phyloP scores from a whole-genome alignment of 1,140 invertebrate genomes.

The Trinorchestia longiramus region DNA sequence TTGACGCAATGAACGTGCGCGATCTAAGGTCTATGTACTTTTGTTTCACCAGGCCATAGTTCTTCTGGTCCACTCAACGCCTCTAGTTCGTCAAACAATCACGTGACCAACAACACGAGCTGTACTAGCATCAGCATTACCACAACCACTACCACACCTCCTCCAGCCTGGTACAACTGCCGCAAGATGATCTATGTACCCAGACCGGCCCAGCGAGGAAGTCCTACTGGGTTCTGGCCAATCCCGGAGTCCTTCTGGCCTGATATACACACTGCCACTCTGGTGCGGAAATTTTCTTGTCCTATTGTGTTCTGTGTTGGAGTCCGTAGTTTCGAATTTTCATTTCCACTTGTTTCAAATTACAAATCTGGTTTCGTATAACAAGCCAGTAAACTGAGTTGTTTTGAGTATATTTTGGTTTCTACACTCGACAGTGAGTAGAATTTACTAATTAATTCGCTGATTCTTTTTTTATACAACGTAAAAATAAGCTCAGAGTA shows the following conservation, averaged over 20 bases:
- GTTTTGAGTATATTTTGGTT: too few species aligned
- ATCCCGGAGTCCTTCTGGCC: constrained; percentile 99
- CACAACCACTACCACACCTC: constrained; percentile 57
- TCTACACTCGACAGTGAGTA: too few species aligned
- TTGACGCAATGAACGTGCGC: background rate
- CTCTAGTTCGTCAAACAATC: constrained; percentile 55
- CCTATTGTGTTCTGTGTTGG: too few species aligned
- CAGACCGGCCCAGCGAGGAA: constrained; percentile 90
- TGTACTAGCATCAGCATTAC: constrained; percentile 47
- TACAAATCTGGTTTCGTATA: too few species aligned
- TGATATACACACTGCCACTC: constrained; percentile 82
- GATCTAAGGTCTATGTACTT: background rate
- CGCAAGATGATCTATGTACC: constrained; percentile 93
- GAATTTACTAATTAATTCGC: too few species aligned
- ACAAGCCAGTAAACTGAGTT: too few species aligned
- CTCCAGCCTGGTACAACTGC: constrained; percentile 83
- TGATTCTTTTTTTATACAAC: too few species aligned
- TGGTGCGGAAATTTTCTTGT: constrained; percentile 72
- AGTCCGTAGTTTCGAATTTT: too few species aligned
- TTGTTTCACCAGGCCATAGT: constrained; percentile 52
- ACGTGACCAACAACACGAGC: background rate
- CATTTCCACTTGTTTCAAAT: too few species aligned
- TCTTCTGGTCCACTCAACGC: constrained; percentile 60
- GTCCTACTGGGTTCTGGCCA: constrained; percentile 96
- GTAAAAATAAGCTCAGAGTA: too few species aligned